These are phyloP conservation scores for Paracyclopina nana DNA, from an alignment of 1,140 invertebrate species.

Conservation along the genomic window DNA sequence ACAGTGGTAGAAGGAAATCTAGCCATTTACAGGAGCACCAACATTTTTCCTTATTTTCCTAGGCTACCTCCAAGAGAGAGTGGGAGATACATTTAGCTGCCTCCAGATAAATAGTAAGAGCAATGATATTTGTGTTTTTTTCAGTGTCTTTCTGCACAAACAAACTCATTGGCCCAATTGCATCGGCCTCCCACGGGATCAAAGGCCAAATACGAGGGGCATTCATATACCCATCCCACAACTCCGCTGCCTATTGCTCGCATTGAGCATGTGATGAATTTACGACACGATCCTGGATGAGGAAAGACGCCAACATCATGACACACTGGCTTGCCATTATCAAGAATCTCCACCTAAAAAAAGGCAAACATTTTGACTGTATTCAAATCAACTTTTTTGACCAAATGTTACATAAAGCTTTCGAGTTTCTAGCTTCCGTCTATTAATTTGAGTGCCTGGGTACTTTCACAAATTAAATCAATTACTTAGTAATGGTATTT, in stretches of 20 bases:
- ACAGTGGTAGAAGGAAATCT: too few species aligned
- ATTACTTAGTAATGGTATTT: neutral
- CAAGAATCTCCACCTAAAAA: constrained; percentile 20
- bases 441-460: neutral
- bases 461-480: neutral
- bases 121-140: too few species aligned
- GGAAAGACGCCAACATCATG: constrained; percentile 68
- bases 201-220: constrained; percentile 56
- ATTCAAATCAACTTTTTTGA: neutral
- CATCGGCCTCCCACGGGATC: constrained; percentile 71
- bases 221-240: constrained; percentile 64
- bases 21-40: too few species aligned
- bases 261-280: constrained; percentile 68
- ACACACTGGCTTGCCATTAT: constrained; percentile 47
- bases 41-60: too few species aligned
- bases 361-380: too few species aligned
- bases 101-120: too few species aligned
- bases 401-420: neutral
- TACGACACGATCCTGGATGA: constrained; percentile 62
- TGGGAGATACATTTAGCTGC: too few species aligned
- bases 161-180: constrained; percentile 43
- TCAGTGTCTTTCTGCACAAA: too few species aligned
- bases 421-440: neutral
- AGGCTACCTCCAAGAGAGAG: too few species aligned
- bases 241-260: constrained; percentile 39